Conservation (phyloP, 92 coral and sea anemone species). For the Bergia puertoricense region DNA sequence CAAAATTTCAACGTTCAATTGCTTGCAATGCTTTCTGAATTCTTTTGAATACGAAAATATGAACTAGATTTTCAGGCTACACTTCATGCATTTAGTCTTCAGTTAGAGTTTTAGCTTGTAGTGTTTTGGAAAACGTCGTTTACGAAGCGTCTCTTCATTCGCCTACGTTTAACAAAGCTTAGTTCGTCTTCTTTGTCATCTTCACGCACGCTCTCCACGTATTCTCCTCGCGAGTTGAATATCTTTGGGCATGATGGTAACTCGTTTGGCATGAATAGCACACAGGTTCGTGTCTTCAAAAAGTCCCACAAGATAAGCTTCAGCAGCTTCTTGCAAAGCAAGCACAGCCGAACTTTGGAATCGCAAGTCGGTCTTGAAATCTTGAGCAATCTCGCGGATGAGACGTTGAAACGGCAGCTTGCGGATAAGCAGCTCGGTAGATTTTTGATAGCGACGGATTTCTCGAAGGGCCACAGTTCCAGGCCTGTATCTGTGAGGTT, state of each 20-base stretch:
- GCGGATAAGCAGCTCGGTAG: constrained; percentile 54
- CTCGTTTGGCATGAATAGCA: constrained; percentile 66
- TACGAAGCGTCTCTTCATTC: background rate
- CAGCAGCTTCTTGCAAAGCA: constrained; percentile 89
- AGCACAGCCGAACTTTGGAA: constrained; percentile 97
- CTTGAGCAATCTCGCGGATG: constrained; percentile 62
- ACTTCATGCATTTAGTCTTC: background rate
- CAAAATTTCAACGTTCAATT: background rate
- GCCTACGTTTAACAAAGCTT: background rate
- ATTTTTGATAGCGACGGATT: constrained; percentile 59
- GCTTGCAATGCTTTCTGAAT: background rate
- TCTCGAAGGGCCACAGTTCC: constrained; percentile 66
- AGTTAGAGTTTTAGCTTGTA: background rate
- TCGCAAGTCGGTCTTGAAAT: constrained; percentile 85
- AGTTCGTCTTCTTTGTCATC: background rate
- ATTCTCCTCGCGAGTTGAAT: constrained; percentile 89
- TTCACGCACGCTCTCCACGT: constrained; percentile 89
- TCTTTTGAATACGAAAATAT: background rate
- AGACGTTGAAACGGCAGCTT: constrained; percentile 53
- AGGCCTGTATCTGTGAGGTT: too few species aligned
- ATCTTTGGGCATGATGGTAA: constrained; percentile 18
- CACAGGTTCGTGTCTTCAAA: constrained; percentile 95
- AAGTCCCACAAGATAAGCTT: constrained; percentile 88
- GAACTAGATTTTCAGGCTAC: background rate
- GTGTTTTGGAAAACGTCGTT: background rate